Conservation (phyloP, 1,140 invertebrate genomes). For the Rhagoletis pomonella region DNA sequence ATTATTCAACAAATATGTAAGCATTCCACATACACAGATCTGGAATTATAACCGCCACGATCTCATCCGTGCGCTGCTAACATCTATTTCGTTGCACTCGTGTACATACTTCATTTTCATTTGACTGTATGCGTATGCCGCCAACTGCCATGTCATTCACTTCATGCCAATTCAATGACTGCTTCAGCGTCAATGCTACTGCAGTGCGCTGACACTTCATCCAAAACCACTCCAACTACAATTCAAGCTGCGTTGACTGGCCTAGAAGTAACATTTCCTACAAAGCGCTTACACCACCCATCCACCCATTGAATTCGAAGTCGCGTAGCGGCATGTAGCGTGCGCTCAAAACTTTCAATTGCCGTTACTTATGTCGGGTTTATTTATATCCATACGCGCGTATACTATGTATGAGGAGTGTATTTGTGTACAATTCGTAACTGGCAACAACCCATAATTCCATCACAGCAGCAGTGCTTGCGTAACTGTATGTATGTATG, state of each 20-base stretch:
- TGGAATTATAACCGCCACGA: too few relatives aligned
- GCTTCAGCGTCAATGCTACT: background rate
- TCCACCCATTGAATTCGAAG: background rate
- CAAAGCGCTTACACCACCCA: too few relatives aligned
- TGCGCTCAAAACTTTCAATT: constrained; percentile 34
- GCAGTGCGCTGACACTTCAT: background rate
- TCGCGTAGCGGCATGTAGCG: background rate
- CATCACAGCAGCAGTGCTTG: background rate
- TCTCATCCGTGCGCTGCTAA: too few relatives aligned
- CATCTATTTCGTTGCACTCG: too few relatives aligned
- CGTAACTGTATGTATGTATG: too few relatives aligned
- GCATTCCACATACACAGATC: too few relatives aligned
- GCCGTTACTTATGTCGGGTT: constrained; percentile 16
- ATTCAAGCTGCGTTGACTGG: background rate
- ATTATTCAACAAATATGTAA: too few relatives aligned
- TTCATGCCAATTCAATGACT: background rate
- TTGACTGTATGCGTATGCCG: background rate
- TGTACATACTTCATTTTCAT: too few relatives aligned
- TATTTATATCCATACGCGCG: background rate
- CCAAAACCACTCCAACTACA: background rate
- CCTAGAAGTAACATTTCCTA: too few relatives aligned
- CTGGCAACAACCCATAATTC: constrained; percentile 42
- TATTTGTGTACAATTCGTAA: background rate
- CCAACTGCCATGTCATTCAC: background rate
- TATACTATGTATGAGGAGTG: background rate